Conservation (phyloP, 2,888 invertebrate genomes). For the Hofmannophila pseudospretella region DNA sequence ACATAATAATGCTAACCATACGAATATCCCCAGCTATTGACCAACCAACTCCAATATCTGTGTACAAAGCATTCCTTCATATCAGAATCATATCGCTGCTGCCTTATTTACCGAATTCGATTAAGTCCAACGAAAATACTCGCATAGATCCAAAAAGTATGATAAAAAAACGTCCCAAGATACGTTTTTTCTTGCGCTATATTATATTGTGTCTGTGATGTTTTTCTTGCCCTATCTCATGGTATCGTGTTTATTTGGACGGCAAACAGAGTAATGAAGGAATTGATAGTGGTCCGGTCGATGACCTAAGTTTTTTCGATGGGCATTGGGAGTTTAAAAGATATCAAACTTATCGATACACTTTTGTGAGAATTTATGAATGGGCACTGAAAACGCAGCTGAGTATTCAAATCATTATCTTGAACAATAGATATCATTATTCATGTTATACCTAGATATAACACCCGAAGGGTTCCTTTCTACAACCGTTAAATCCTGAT, state of each 20-base stretch:
- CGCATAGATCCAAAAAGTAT: background rate
- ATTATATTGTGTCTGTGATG: conserved; percentile 41
- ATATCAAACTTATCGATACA: too few relatives aligned
- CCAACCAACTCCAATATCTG: conserved; percentile 1
- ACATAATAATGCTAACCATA: background rate
- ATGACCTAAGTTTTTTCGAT: conserved; percentile 31
- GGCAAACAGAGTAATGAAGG: conserved; percentile 62
- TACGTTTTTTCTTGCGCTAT: conserved; percentile 41
- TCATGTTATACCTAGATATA: too few relatives aligned
- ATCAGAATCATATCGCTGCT: conserved; percentile 11
- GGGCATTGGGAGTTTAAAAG: too few relatives aligned
- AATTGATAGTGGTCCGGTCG: conserved; percentile 54
- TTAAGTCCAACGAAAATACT: conserved; percentile 8
- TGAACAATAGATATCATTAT: too few relatives aligned
- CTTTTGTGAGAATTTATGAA: too few relatives aligned
- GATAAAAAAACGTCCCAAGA: conserved; percentile 7
- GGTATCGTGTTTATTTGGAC: conserved; percentile 56
- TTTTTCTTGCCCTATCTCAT: conserved; percentile 39
- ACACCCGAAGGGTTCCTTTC: too few relatives aligned
- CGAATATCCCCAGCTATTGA: background rate
- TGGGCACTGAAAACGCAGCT: too few relatives aligned
- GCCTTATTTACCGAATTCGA: conserved; percentile 11
- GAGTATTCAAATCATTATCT: too few relatives aligned
- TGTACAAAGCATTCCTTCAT: conserved; percentile 3
- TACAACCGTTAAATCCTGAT: too few relatives aligned